A percentile compares a stretch with the other conserved stretches of the same genome.
phyloP scores from a whole-genome alignment of 2,113 vertebrate genomes.

The Chlorodrepanis virens region DNA sequence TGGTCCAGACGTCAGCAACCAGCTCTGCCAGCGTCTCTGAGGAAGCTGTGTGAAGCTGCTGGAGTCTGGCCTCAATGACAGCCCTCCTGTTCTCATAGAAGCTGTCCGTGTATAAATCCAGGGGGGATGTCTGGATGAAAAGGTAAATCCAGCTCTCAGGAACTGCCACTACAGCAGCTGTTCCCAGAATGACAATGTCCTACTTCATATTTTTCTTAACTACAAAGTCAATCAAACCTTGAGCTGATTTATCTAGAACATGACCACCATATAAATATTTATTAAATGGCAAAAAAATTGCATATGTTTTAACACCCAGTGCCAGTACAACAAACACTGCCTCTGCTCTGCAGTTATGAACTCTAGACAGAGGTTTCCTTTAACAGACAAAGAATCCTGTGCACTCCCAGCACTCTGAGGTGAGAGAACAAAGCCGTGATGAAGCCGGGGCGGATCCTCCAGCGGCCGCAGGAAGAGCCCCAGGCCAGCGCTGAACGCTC shows the following conservation, averaged over 20 bases:
- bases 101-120: slow-evolving; percentile 91
- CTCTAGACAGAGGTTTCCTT: not conserved
- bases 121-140: slow-evolving; percentile 76
- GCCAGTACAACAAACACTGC: not conserved
- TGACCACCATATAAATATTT: not conserved
- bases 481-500: accelerated
- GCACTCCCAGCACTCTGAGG: accelerated
- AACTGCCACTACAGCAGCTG: not conserved
- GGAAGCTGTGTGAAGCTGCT: slow-evolving; percentile 74
- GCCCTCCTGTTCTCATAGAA: slow-evolving; percentile 85
- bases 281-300: not conserved
- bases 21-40: slow-evolving; percentile 72
- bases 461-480: not conserved
- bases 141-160: not conserved
- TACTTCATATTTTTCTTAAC: not conserved
- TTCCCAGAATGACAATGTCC: not conserved
- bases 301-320: not conserved
- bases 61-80: slow-evolving; percentile 78
- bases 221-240: not conserved
- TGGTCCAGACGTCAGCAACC: slow-evolving; percentile 80
- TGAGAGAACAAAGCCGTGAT: not conserved
- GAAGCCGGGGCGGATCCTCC: not conserved
- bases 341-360: not conserved
- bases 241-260: not conserved
- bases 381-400: not conserved